These are phyloP conservation scores for Ptychochromis oligacanthus DNA, from an alignment of 2,113 vertebrate genomes.

Conservation along the genomic window DNA sequence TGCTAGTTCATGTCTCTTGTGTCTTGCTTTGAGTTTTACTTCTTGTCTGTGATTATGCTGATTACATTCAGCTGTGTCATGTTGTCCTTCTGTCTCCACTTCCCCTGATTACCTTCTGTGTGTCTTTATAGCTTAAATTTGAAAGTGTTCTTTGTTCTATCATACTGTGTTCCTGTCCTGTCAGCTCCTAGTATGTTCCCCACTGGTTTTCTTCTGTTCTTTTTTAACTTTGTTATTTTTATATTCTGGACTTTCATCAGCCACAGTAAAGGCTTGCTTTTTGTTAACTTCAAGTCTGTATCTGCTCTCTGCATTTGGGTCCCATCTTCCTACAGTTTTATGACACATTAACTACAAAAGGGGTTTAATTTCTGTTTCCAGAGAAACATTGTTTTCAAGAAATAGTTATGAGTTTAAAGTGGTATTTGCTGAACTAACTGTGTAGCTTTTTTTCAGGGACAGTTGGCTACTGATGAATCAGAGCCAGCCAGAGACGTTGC, in stretches of 20 bases:
- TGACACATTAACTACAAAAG: background rate
- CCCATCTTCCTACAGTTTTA: background rate
- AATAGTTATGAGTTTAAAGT: background rate
- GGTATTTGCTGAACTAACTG: background rate
- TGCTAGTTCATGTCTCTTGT: fast-evolving
- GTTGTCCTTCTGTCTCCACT: background rate
- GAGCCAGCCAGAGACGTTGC: background rate
- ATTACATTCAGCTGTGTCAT: background rate
- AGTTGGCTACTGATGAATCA: background rate
- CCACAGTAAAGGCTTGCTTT: background rate
- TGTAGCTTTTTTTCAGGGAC: background rate
- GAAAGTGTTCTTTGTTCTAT: no score
- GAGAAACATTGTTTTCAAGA: background rate
- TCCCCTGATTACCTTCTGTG: no score
- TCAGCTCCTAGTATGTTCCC: no score
- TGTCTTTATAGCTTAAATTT: no score
- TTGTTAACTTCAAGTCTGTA: background rate
- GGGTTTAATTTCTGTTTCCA: background rate
- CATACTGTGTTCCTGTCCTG: no score
- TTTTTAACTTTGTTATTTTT: no score
- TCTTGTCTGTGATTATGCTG: no score
- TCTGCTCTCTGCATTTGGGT: fast-evolving
- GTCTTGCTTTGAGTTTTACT: background rate
- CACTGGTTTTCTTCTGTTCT: no score
- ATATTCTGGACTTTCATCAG: no score